A percentile compares a stretch with the other conserved stretches of the same genome.
Conservation (phyloP, 2,113 vertebrate genomes). For the Protobothrops mucrosquamatus region DNA sequence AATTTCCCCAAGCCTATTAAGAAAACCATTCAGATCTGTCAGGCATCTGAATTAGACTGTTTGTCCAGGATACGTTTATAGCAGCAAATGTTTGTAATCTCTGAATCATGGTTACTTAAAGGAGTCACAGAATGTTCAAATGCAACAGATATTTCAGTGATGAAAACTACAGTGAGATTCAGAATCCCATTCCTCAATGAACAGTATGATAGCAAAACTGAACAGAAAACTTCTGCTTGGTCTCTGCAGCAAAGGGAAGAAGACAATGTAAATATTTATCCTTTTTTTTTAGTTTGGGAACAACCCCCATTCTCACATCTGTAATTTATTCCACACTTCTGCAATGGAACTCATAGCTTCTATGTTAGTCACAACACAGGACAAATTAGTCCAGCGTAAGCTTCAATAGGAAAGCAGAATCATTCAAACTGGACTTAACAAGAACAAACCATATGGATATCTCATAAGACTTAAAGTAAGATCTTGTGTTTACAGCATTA, state of each 20-base stretch:
- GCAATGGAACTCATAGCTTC: background rate
- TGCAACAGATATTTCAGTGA: background rate
- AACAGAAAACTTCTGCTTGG: background rate
- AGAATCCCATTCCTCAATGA: background rate
- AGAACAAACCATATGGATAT: background rate
- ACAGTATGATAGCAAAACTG: background rate
- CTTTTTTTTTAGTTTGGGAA: background rate
- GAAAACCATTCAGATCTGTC: background rate
- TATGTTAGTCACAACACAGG: background rate
- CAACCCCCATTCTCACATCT: background rate
- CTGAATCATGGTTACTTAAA: background rate
- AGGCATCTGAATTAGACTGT: background rate
- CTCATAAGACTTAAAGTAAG: background rate
- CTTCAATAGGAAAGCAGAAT: background rate
- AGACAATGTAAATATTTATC: background rate
- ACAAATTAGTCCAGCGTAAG: background rate
- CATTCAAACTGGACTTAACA: background rate
- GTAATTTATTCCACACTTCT: background rate
- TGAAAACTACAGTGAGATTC: background rate
- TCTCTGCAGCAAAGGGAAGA: background rate
- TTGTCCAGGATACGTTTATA: background rate
- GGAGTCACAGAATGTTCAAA: background rate
- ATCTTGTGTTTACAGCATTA: background rate
- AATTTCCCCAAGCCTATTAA: background rate
- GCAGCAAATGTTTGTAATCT: background rate